phyloP scores from a whole-genome alignment of 2,797 vertebrate genomes.

The Hipposideros larvatus region DNA sequence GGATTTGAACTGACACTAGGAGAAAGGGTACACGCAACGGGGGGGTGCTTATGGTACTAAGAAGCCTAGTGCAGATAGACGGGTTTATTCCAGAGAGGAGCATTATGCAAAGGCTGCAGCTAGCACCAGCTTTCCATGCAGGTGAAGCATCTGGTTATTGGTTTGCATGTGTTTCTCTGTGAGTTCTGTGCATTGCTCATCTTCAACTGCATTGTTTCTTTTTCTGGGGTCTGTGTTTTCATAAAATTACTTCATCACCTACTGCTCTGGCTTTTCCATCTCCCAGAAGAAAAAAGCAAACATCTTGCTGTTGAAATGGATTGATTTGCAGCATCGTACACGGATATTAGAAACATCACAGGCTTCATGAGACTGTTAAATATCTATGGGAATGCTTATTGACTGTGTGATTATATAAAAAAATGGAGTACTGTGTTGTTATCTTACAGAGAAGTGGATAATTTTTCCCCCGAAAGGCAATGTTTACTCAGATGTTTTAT shows the following conservation, averaged over 20 bases:
- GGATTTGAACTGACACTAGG: background rate
- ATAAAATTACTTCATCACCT: background rate
- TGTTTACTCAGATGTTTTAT: slow-evolving; percentile 54
- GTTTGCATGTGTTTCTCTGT: background rate
- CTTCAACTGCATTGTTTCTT: background rate
- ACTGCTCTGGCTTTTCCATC: background rate
- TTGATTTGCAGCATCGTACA: background rate
- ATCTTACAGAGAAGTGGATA: slow-evolving; percentile 48
- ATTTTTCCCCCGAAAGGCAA: background rate
- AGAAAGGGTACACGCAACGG: background rate
- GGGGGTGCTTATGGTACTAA: background rate
- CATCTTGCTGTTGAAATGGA: background rate
- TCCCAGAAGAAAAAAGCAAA: slow-evolving; percentile 43
- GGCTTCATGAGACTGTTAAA: slow-evolving; percentile 7
- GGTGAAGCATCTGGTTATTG: background rate
- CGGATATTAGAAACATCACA: slow-evolving; percentile 9
- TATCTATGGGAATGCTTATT: slow-evolving; percentile 32
- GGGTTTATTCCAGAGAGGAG: background rate
- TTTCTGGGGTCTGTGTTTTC: background rate
- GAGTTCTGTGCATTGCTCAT: background rate
- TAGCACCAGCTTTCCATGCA: background rate
- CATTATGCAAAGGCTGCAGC: background rate
- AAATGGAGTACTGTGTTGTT: slow-evolving; percentile 5
- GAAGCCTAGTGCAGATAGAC: background rate
- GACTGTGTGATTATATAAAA: slow-evolving; percentile 28